Evolutionary conservation across 2,888 invertebrate species (phyloP).

Genomic region (Xylophagus ater): DNA sequence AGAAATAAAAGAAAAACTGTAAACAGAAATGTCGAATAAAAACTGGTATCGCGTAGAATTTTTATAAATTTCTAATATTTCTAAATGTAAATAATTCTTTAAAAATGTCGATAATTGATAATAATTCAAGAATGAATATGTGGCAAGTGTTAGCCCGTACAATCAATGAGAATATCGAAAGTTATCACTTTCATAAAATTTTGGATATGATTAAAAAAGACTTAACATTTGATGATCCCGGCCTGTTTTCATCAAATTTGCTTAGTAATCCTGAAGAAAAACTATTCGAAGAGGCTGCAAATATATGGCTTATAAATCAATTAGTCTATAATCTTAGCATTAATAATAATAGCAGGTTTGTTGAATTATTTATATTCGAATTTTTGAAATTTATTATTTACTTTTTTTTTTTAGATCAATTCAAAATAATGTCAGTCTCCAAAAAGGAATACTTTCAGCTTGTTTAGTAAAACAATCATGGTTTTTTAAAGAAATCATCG

Average conservation of each 20-base stretch:
- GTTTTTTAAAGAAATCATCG: constrained; percentile 25
- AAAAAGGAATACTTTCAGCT: constrained; percentile 30
- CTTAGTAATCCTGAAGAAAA: constrained; percentile 3
- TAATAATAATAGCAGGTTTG: constrained; percentile 7
- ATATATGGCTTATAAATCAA: constrained; percentile 17
- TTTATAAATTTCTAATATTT: no score
- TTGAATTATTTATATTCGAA: not conserved
- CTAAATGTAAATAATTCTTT: no score
- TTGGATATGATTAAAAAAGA: constrained; percentile 15
- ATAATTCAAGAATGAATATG: constrained; percentile 8
- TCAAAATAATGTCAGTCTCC: constrained; percentile 27
- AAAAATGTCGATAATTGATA: constrained; percentile 9
- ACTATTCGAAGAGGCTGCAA: constrained; percentile 12
- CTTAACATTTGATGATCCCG: constrained; percentile 19
- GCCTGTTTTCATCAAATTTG: constrained; percentile 13
- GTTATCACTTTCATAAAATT: constrained; percentile 11
- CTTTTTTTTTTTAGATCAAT: constrained; percentile 21
- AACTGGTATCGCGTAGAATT: no score
- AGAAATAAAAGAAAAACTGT: no score
- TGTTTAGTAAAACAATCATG: constrained; percentile 29
- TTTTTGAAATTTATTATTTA: not conserved
- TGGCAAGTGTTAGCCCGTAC: constrained; percentile 14
- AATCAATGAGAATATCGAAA: constrained; percentile 11
- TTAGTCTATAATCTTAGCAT: constrained; percentile 10
- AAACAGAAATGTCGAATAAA: no score